Evolutionary conservation across 2,797 vertebrate species (phyloP), one percentile per base, ranked within the genome.

Genomic region (Ptychobarbus kaznakovi): DNA sequence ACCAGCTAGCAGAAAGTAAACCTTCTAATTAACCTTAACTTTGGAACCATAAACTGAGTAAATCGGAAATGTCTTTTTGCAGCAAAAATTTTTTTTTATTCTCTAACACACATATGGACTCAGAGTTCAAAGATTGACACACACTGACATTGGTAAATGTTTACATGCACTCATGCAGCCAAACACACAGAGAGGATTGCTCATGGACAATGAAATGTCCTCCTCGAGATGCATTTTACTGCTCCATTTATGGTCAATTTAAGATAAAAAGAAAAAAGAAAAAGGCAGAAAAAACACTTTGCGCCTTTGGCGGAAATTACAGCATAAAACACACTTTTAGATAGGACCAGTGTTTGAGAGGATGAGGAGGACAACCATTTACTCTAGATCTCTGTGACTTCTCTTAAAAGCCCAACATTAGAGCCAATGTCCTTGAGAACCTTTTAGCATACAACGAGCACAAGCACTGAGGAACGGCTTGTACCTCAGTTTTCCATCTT

Each of bases 191-290:
- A 42, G 58, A 80, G 42, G 63, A 85, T 76, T 69, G 80, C 28
- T 85, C 83, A 44, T 11, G 18, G 61, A 78, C n/a, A 86, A 56
- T 80, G 79, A 82, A 85, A 87, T 78, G 82, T 87, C 86, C 35
- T 83, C 20, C 0, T 0, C 32, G 4, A 80, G 80, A 81, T 77
- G 80, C 35, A 35, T 72, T 87, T 89, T 87, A 68, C 78, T 86
- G 81, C 78, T 89, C 81, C 72, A 89, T 89, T 73, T 87, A 87
- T 84, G 86, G 86, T 83, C 77, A 81, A 86, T 87, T 86, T 81
- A 76, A 86, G 79, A 77, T 86, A 74, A 81, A 84, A 51, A 28
- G 40, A 20, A 32, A 63, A 61, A 40, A 12, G 8, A 9, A 44
- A 9, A 6, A 79, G 61, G 2, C 12, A 9, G 22, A 28, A 40